Evolutionary conservation across 2,888 invertebrate genomes (phyloP).

Genomic region (Meiosimyza decipiens): DNA sequence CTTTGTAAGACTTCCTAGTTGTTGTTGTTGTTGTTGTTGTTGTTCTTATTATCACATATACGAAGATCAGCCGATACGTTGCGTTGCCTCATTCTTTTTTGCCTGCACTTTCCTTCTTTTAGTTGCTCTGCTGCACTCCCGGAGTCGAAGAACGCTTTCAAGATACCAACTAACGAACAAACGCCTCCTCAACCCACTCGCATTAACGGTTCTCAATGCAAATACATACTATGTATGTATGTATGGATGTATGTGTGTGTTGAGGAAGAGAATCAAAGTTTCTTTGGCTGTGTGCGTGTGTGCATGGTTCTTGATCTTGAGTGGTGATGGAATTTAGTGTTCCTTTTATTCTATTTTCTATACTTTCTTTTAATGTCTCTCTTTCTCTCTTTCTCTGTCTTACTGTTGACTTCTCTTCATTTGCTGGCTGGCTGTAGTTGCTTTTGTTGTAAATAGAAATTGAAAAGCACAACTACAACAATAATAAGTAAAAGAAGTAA

Average conservation of each 20-base stretch:
- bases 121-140: constrained; percentile 19
- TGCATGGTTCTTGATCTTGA: constrained; percentile 53
- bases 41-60: background rate
- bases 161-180: background rate
- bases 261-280: constrained; percentile 2
- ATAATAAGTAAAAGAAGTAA: constrained; percentile 28
- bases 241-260: constrained; percentile 20
- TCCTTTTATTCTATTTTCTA: constrained; percentile 1
- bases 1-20: background rate
- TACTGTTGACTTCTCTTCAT: constrained; percentile 16
- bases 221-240: background rate
- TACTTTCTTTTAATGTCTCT: background rate
- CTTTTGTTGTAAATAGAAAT: constrained; percentile 54
- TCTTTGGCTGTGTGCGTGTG: constrained; percentile 25
- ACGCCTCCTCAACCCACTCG: constrained; percentile 47
- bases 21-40: constrained; percentile 6
- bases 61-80: no score
- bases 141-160: constrained; percentile 5
- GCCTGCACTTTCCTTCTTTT: constrained; percentile 34
- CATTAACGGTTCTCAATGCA: constrained; percentile 48
- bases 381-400: constrained; percentile 23
- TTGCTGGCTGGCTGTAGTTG: constrained; percentile 28
- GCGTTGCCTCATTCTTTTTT: no score
- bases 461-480: constrained; percentile 56
- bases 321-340: constrained; percentile 52